Conservation (phyloP, 2,113 vertebrate genomes). For the Crotalus horridus region DNA sequence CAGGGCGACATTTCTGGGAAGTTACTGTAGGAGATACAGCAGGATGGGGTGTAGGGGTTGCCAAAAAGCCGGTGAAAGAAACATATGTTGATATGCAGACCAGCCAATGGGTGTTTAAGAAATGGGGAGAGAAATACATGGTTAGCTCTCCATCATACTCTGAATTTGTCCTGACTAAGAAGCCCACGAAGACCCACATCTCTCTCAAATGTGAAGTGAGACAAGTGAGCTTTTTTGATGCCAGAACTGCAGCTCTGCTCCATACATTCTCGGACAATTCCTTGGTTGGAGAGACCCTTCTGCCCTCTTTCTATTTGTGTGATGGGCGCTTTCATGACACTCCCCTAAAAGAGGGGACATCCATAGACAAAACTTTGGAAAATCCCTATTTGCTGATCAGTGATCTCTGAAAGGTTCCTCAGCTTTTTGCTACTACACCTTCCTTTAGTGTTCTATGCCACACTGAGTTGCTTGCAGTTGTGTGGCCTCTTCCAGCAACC, state of each 20-base stretch:
- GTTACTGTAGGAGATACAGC: not conserved
- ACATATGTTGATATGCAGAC: too few relatives aligned
- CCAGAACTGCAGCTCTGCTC: not conserved
- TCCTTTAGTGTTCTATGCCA: not conserved
- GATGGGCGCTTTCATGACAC: rapidly evolving
- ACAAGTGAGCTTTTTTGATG: not conserved
- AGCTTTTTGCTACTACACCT: not conserved
- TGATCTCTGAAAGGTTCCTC: too few relatives aligned
- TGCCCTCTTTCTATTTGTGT: not conserved
- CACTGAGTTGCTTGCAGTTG: too few relatives aligned
- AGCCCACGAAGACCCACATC: not conserved
- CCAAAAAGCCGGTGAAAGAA: not conserved
- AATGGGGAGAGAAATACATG: not conserved
- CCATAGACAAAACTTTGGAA: not conserved
- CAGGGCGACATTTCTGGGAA: not conserved
- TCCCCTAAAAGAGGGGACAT: not conserved
- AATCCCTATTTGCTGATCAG: not conserved
- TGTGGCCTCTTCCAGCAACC: too few relatives aligned
- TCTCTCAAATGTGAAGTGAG: not conserved
- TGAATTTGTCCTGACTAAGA: not conserved
- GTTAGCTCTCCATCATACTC: not conserved
- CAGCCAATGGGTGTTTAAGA: not conserved
- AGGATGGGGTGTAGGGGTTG: not conserved
- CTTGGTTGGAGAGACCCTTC: not conserved
- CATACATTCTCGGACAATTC: not conserved